Evolutionary conservation across 2,797 vertebrate species (phyloP).

Genomic region (Tapera naevia): DNA sequence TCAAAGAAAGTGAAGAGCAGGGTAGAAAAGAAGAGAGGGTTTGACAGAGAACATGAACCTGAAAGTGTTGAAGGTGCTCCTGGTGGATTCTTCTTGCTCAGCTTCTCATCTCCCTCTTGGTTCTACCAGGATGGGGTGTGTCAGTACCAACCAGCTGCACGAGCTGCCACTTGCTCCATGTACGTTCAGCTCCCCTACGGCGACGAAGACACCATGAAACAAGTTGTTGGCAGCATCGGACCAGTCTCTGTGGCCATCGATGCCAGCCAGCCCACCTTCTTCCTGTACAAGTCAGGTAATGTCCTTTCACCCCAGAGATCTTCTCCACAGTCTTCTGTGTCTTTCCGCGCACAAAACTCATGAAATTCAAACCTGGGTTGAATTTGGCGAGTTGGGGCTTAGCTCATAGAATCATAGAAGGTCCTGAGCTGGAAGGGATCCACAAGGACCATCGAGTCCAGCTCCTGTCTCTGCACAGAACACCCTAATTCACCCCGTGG

Average conservation of each 20-base stretch:
- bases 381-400: background rate
- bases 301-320: background rate
- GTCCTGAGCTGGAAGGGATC: too few relatives aligned
- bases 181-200: slow-evolving; percentile 70
- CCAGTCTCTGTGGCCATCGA: slow-evolving; percentile 88
- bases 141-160: slow-evolving; percentile 69
- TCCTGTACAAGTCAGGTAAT: slow-evolving; percentile 83
- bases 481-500: too few relatives aligned
- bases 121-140: slow-evolving; percentile 77
- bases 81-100: background rate
- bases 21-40: background rate
- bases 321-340: background rate
- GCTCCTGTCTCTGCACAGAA: too few relatives aligned
- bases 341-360: background rate
- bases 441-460: too few relatives aligned
- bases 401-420: too few relatives aligned
- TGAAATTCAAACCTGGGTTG: background rate
- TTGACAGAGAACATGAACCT: background rate
- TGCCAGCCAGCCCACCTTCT: slow-evolving; percentile 75
- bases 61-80: background rate
- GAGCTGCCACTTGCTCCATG: slow-evolving; percentile 84
- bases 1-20: accelerated
- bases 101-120: background rate
- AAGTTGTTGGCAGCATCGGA: slow-evolving; percentile 81
- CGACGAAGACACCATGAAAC: slow-evolving; percentile 77